These are phyloP conservation scores for Apoderus coryli DNA, from an alignment of 2,888 invertebrate species.

Conservation along the genomic window DNA sequence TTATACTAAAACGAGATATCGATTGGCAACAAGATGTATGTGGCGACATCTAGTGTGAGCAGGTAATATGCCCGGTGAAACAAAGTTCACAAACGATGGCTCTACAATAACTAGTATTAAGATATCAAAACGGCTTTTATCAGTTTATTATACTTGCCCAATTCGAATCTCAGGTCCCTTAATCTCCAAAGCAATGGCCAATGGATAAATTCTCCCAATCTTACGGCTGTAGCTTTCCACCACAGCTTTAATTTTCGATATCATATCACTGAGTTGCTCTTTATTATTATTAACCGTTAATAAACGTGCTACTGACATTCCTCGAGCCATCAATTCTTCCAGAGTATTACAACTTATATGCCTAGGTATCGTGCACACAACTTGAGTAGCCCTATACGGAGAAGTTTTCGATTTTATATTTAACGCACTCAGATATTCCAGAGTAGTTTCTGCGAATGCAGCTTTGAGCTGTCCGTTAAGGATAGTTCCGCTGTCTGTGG, in stretches of 20 bases:
- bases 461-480: slow-evolving; percentile 37
- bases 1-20: too few species aligned
- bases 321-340: slow-evolving; percentile 36
- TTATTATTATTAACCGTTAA: slow-evolving; percentile 34
- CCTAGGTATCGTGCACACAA: slow-evolving; percentile 37
- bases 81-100: too few species aligned
- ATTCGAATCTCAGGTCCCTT: slow-evolving; percentile 84
- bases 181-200: slow-evolving; percentile 76
- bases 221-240: slow-evolving; percentile 43
- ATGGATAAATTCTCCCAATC: slow-evolving; percentile 46
- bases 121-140: slow-evolving; percentile 3
- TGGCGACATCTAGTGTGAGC: too few species aligned
- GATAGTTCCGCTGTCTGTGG: slow-evolving; percentile 25
- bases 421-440: slow-evolving; percentile 38
- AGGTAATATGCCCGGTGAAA: too few species aligned
- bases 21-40: too few species aligned
- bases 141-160: slow-evolving; percentile 39
- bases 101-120: slow-evolving; percentile 1
- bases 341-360: slow-evolving; percentile 26
- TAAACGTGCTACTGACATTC: slow-evolving; percentile 38
- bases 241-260: slow-evolving; percentile 34
- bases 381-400: slow-evolving; percentile 38
- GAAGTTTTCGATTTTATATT: slow-evolving; percentile 32
- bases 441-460: slow-evolving; percentile 33
- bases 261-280: slow-evolving; percentile 31